phyloP scores from a whole-genome alignment of 2,113 vertebrate species.

The Saguinus imperator region DNA sequence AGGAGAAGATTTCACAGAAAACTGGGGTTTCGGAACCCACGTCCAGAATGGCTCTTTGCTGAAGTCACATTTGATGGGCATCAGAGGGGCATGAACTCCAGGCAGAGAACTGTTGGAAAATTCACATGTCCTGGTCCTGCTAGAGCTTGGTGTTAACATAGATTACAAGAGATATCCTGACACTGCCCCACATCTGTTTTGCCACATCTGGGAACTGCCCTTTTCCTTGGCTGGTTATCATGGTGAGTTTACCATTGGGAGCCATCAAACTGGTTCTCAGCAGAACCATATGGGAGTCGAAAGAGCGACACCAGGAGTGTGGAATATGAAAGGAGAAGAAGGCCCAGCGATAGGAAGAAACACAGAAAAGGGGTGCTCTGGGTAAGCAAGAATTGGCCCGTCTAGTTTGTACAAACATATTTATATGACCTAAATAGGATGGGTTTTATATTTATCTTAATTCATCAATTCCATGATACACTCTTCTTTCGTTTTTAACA shows the following conservation, averaged over 20 bases:
- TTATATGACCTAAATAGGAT: not conserved
- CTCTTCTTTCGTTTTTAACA: not conserved
- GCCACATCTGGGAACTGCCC: not conserved
- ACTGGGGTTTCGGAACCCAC: not conserved
- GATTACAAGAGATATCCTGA: not conserved
- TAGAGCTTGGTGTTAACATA: fast-evolving
- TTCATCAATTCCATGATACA: not conserved
- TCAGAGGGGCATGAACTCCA: not conserved
- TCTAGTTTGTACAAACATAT: not conserved
- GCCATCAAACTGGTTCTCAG: not conserved
- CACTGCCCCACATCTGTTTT: not conserved
- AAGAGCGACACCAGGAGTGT: not conserved
- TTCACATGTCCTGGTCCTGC: not conserved
- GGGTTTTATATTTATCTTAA: not conserved
- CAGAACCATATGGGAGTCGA: not conserved
- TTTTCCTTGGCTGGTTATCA: not conserved
- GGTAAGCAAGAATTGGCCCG: not conserved
- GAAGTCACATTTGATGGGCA: not conserved
- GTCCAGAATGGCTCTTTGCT: not conserved
- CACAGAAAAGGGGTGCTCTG: not conserved
- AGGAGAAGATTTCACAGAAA: not conserved
- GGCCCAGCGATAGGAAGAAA: not conserved
- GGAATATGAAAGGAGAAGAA: not conserved
- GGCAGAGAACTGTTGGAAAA: not conserved
- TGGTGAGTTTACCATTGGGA: not conserved